Evolutionary conservation across 2,113 vertebrate genomes (phyloP).

Genomic region (Poicephalus gulielmi): DNA sequence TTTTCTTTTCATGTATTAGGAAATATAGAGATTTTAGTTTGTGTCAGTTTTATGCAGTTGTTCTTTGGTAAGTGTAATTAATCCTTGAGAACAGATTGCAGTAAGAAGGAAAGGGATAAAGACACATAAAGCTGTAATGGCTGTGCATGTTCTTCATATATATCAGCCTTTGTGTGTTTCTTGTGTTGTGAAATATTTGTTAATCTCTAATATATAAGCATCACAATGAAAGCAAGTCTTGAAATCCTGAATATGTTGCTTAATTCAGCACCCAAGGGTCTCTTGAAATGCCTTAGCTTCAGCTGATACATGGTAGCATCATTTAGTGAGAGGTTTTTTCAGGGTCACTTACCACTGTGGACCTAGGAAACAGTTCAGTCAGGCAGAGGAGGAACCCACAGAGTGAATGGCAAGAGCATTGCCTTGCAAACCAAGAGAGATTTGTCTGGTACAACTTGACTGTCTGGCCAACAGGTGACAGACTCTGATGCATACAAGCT

Average conservation of each 20-base stretch:
- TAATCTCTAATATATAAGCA: background rate
- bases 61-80: background rate
- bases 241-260: background rate
- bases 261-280: background rate
- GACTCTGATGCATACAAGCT: background rate
- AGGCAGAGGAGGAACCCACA: background rate
- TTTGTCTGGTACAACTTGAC: background rate
- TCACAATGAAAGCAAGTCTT: background rate
- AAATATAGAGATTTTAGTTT: background rate
- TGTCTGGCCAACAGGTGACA: slow-evolving; percentile 1
- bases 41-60: background rate
- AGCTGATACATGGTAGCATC: background rate
- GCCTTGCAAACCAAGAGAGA: background rate
- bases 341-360: background rate
- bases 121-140: background rate
- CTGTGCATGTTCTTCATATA: background rate
- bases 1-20: background rate
- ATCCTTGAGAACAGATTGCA: background rate
- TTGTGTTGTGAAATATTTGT: background rate
- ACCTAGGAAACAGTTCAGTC: background rate
- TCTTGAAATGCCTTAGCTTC: background rate
- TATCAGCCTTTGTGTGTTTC: background rate
- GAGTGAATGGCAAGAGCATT: background rate
- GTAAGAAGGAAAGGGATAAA: background rate
- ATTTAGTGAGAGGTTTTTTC: background rate